Percentiles rank a stretch among this genome's conserved stretches.
Evolutionary conservation across 2,888 invertebrate species (phyloP).

Genomic region (Zygothrica quintamaculata): DNA sequence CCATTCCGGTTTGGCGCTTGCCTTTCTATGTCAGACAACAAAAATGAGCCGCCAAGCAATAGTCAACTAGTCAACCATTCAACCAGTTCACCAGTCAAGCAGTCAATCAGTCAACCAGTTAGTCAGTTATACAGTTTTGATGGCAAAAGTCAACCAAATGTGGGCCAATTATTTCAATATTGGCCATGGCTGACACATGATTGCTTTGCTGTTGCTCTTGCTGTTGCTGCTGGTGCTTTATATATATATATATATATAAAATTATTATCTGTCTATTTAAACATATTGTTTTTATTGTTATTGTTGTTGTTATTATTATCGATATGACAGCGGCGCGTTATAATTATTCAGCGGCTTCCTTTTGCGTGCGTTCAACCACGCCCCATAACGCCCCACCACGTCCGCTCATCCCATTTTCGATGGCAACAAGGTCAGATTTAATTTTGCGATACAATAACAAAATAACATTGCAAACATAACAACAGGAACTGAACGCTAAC

Average conservation of each 20-base stretch:
- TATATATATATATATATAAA: too few relatives aligned
- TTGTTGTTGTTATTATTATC: conserved; percentile 57
- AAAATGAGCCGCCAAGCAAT: conserved; percentile 7
- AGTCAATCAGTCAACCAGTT: conserved; percentile 11
- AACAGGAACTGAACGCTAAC: conserved; percentile 7
- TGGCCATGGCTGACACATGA: conserved; percentile 19
- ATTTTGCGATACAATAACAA: conserved; percentile 51
- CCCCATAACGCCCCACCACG: conserved; percentile 9
- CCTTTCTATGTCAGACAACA: conserved; percentile 64
- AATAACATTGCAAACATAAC: conserved; percentile 25
- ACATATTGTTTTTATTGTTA: conserved; percentile 35
- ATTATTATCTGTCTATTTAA: conserved; percentile 9
- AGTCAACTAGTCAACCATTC: not conserved
- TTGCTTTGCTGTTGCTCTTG: conserved; percentile 10
- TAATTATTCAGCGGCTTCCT: conserved; percentile 76
- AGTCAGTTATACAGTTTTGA: conserved; percentile 8
- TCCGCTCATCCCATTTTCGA: conserved; percentile 45
- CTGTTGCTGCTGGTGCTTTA: too few relatives aligned
- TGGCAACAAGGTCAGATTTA: conserved; percentile 77
- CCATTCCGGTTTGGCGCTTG: conserved; percentile 67
- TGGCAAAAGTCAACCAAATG: conserved; percentile 34
- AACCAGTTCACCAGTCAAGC: conserved; percentile 12
- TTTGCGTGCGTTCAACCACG: conserved; percentile 50
- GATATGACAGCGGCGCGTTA: conserved; percentile 57
- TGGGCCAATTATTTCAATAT: conserved; percentile 58